A percentile compares a stretch with the other conserved stretches of the same genome.
These are phyloP conservation scores for Formicarius rufipectus DNA, from an alignment of 2,113 vertebrate species.

Conservation along the genomic window DNA sequence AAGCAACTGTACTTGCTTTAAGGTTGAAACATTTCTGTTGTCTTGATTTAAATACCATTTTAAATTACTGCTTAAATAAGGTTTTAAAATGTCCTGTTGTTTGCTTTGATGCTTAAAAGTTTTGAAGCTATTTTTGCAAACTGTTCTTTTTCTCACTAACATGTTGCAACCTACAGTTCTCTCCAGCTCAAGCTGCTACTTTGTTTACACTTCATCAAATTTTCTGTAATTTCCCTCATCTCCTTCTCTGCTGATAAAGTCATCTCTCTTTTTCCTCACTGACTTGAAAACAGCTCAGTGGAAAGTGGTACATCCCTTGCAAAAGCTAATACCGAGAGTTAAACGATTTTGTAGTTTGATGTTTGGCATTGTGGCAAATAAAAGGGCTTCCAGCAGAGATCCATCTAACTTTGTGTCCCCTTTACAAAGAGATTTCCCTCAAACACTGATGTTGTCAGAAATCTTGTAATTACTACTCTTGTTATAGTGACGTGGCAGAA, in stretches of 20 bases:
- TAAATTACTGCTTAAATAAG: background rate
- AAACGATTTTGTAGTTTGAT: background rate
- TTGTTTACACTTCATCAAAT: constrained; percentile 14
- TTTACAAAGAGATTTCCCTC: background rate
- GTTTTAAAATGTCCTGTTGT: background rate
- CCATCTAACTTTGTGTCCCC: background rate
- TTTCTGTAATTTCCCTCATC: constrained; percentile 7
- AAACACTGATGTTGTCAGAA: background rate
- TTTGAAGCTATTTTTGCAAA: background rate
- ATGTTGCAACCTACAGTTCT: background rate
- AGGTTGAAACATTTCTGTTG: background rate
- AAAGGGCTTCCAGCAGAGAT: constrained; percentile 16
- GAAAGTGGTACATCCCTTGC: background rate
- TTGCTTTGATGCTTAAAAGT: background rate
- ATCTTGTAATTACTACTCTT: background rate
- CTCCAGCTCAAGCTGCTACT: background rate
- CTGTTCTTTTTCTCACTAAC: background rate
- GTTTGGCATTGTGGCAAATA: background rate
- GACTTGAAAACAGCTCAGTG: background rate
- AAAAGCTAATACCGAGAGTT: constrained; percentile 1
- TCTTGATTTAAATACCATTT: background rate
- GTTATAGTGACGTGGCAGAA: background rate
- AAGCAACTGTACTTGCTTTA: background rate
- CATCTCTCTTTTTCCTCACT: background rate
- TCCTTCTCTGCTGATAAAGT: background rate